phyloP scores from a whole-genome alignment of 92 coral and sea anemone species.

The Metridium senile region DNA sequence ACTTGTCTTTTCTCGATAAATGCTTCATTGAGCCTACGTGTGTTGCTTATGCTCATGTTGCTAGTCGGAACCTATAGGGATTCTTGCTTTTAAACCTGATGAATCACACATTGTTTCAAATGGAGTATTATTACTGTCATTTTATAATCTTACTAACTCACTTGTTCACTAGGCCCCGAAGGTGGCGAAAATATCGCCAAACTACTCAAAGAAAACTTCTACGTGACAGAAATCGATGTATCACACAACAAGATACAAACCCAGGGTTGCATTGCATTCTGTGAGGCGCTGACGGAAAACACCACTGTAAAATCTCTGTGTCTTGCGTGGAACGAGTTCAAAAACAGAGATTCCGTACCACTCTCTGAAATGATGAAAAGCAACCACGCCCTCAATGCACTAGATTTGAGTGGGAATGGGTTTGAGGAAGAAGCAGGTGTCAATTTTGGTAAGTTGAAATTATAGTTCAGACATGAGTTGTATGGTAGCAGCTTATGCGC shows the following conservation, averaged over 20 bases:
- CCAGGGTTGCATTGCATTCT: conserved; percentile 64
- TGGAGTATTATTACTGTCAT: too few species aligned
- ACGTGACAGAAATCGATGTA: conserved; percentile 80
- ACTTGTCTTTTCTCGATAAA: too few species aligned
- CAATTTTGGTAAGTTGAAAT: conserved; percentile 56
- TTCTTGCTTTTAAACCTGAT: too few species aligned
- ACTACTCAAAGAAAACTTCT: conserved; percentile 74
- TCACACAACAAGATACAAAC: conserved; percentile 67
- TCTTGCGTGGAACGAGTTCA: conserved; percentile 70
- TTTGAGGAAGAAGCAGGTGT: conserved; percentile 81
- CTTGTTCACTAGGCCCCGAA: conserved; percentile 42
- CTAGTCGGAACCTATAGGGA: too few species aligned
- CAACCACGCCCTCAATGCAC: conserved; percentile 60
- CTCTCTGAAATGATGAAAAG: conserved; percentile 63
- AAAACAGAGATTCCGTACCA: conserved; percentile 58
- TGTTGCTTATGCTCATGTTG: too few species aligned
- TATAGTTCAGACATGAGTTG: too few species aligned
- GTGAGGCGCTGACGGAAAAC: conserved; percentile 71
- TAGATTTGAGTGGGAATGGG: conserved; percentile 77
- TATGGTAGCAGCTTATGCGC: too few species aligned
- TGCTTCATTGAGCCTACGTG: too few species aligned
- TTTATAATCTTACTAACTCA: too few species aligned
- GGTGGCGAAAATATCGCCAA: conserved; percentile 68
- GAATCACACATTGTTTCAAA: too few species aligned
- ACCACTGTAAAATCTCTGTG: conserved; percentile 51